Evolutionary conservation across 2,888 invertebrate species (phyloP), one percentile per base, ranked within the genome.

Genomic region (Fragum whitleyi): DNA sequence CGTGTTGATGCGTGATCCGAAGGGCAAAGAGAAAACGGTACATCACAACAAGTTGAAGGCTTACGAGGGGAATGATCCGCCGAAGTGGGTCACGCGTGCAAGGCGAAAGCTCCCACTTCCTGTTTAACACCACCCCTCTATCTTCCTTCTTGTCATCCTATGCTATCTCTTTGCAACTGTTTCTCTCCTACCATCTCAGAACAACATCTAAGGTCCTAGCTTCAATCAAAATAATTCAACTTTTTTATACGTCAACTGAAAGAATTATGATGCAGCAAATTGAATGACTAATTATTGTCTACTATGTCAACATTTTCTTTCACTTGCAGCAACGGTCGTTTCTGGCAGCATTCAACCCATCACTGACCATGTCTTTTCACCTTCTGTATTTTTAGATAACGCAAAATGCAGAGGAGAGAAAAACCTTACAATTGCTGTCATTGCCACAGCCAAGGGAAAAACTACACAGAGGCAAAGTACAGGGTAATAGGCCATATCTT

Each of bases 1-100:
- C 3, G 32, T 36, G 9, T 36, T 6, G 9, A 36, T 36, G 32
- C 9, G 3, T 9, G 32, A 36, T 9, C 32, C 32, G 5, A 9
- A 36, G 9, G 32, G 32, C 3, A 36, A 36, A 9, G 32, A 36
- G 9, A 36, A 9, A 36, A n/a, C 16, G 16, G 59, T 59, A 6
- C 59, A 59, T 28, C 59, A 59, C 59, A 59, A 59, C 5, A 59
- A n/a, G 5, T 23, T 59, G 21, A 59, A 59, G 26, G n/a, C 59
- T 28, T 59, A 59, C 23, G 26, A 59, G 59, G 59, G 7, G 23
- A 5, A 16, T 26, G 21, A 59, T 59, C 23, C 29, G 16, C 59
- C 59, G 16, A 23, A 23, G 21, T 59, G 59, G 59, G 7, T 21
- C 3, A 2, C 26, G 21, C 51, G 21, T 7, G 51, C 51, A 5